These are phyloP conservation scores for Eurystomus glaucurus DNA, from an alignment of 2,797 vertebrate genomes.

Conservation along the genomic window DNA sequence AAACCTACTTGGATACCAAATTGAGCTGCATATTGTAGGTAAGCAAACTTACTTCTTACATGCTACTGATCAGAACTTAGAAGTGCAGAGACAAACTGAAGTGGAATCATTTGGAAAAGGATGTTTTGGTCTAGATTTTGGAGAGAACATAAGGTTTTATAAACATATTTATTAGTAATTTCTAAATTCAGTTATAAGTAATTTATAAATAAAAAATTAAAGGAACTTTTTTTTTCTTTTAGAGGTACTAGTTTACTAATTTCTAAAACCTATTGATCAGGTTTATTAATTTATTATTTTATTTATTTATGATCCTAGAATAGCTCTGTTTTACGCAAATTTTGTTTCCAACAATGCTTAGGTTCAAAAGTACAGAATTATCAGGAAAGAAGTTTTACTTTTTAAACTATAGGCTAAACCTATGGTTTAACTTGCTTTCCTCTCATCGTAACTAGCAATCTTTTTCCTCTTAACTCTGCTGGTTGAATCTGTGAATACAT, in stretches of 20 bases:
- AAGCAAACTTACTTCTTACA: not conserved
- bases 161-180: not conserved
- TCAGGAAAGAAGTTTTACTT: not conserved
- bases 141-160: not conserved
- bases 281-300: not conserved
- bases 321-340: not conserved
- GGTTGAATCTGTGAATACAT: not conserved
- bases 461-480: not conserved
- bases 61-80: not conserved
- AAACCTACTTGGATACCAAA: not conserved
- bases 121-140: not conserved
- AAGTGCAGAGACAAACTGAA: not conserved
- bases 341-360: not conserved
- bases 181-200: not conserved
- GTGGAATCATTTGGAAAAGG: not conserved
- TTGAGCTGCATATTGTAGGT: not conserved
- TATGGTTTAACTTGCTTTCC: not conserved
- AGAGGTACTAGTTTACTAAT: not conserved
- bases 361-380: not conserved
- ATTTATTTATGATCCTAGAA: not conserved
- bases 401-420: not conserved
- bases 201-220: not conserved
- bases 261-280: not conserved
- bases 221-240: not conserved
- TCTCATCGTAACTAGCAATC: not conserved